Base-by-base conservation (phyloP, 92 coral and sea anemone genomes). In the Scolanthus callimorphus region DNA sequence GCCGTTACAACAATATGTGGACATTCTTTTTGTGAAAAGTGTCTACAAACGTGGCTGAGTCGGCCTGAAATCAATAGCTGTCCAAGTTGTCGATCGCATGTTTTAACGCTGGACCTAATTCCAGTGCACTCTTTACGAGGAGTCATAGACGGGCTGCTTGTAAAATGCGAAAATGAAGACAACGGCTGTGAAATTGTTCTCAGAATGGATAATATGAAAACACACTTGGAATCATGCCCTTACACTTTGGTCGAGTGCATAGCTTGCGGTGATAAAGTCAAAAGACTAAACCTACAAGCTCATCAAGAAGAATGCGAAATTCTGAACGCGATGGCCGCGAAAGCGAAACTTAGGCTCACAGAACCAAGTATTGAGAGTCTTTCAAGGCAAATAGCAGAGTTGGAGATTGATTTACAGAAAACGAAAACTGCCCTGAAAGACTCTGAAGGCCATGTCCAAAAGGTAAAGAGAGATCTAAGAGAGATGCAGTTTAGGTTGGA, bases 1-100 rank as follows among this genome's bases (percentile, higher is more conserved):
- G 95, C 99, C 20, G 83, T 89, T 9, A 81, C 88, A 30, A 89
- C 99, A 34, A 91, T 91, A 22, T 94, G 99, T 54, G 99, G 99
- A 3, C 99, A 94, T 62, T 84, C 94, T 37, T 94, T 89, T 61
- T 94, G 99, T 60, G 90, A 85, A 51, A 57, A 69, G 39, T 94
- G 99, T 59, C 63, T 94, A 39, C 80, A 94, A 59, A 94, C 77
- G 17, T 94, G 99, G 99, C 70, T 94, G 11, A 85, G 77, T 21
- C 72, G 97, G 46, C 96, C 99, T 11, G 80, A 81, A 63, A 82
- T 82, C 12, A 63, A 64, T n/a, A 55, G 92, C 0, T 94, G 99
- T 53, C 99, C 99, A 20, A 76, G 87, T 3, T 94, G 99, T 48
- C 86, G 99, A 0, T 62, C 97, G 1, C 77, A 62, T 3, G 78